A percentile compares a stretch with the other conserved stretches of the same genome.
These are phyloP conservation scores for Mesochorus sp. DNA, from an alignment of 2,888 invertebrate genomes.

Conservation along the genomic window DNA sequence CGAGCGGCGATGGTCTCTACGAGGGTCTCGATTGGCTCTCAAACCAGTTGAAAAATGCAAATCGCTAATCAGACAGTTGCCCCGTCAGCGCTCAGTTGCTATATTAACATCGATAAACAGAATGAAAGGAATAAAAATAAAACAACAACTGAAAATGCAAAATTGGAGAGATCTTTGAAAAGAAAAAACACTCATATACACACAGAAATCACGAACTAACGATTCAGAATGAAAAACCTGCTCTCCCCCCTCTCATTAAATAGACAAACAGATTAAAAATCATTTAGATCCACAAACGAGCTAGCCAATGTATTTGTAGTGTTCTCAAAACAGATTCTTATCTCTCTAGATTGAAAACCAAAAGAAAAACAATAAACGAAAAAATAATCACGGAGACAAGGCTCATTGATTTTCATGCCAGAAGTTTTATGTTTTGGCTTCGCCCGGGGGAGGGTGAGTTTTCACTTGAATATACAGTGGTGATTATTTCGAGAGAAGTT, in stretches of 20 bases:
- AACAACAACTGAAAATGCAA: constrained; percentile 46
- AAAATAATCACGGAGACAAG: constrained; percentile 29
- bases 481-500: constrained; percentile 28
- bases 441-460: constrained; percentile 36
- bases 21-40: constrained; percentile 99
- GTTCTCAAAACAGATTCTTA: constrained; percentile 45
- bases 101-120: constrained; percentile 73
- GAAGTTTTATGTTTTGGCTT: constrained; percentile 41
- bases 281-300: constrained; percentile 22
- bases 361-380: constrained; percentile 27
- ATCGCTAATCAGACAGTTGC: constrained; percentile 88
- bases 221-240: constrained; percentile 60
- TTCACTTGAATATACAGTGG: constrained; percentile 26
- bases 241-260: constrained; percentile 52
- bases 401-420: constrained; percentile 15
- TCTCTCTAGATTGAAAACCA: constrained; percentile 21
- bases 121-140: constrained; percentile 65
- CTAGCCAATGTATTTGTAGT: constrained; percentile 38
- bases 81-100: constrained; percentile 73
- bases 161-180: constrained; percentile 44
- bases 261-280: constrained; percentile 13
- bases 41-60: constrained; percentile 99
- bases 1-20: constrained; percentile 99
- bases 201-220: constrained; percentile 66
- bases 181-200: constrained; percentile 37